Base-by-base conservation (phyloP, 1,140 invertebrate species). In the Spodoptera frugiperda region DNA sequence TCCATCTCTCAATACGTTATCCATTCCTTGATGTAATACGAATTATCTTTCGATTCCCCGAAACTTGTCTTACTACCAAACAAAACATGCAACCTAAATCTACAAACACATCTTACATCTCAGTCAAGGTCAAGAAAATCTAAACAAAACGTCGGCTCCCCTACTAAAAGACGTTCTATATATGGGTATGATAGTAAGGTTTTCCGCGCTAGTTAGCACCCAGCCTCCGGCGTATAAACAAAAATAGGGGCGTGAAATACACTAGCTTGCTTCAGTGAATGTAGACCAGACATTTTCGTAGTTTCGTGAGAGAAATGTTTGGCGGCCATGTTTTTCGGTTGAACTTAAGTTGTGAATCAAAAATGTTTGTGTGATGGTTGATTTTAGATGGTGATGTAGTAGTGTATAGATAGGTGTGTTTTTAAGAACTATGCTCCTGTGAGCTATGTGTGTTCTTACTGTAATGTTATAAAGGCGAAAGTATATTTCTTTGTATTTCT, bases 171-270 rank as follows among this genome's bases (percentile, higher is more conserved):
- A 19, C 17, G 15, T 63, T 63, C 59, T 44, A 59, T 15, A 61
- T 30, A 55, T 65, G 11, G 51, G 10, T 46, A 39, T 67, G 55
- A 55, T 76, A 39, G 74, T 76, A 76, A 63, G 61, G 74, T 11
- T 67, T 48, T 46, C 44, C 14, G 49, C 21, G 51, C 51, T 76
- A 76, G 61, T 76, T 76, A 76, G 74, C 17, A 59, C 15, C 71
- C 61, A 54, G 74, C 61, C 74, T 67, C 74, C 61, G 74, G 74
- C 55, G 74, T 17, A 55, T 73, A 61, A 61, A 73, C 71, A 73
- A 73, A 61, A 73, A 73, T 59, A 73, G 55, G 53, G 33, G 11
- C 55, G 71, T 15, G 71, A 61, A 71, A 71, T 44, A 73, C 39
- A 73, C 19, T 73, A 10, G 11, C 44, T 49, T 21, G 44, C n/a